These are phyloP conservation scores for Muscicapa adusta DNA, from an alignment of 2,113 vertebrate genomes.

Conservation along the genomic window DNA sequence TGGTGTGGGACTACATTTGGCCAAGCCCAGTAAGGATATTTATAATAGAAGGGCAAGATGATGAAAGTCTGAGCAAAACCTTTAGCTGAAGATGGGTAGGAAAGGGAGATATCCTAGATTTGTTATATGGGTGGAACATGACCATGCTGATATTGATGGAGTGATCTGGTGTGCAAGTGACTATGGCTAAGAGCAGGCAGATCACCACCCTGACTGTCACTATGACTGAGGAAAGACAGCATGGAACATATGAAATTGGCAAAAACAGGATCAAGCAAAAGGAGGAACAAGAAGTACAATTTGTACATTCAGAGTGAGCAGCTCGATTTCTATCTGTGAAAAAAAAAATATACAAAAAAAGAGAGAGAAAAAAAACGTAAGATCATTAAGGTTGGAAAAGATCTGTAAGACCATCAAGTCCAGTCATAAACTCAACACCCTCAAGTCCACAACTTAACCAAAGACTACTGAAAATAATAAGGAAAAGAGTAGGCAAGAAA, in stretches of 20 bases:
- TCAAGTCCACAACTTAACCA: not conserved
- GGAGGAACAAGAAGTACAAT: not conserved
- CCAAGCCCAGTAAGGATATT: not conserved
- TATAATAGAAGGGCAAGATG: not conserved
- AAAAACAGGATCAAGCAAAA: not conserved
- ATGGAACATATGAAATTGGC: not conserved
- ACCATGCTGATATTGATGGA: fast-evolving
- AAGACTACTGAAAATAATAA: not conserved
- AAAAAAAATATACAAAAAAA: not conserved
- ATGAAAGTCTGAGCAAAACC: not conserved
- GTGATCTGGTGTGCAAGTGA: not conserved
- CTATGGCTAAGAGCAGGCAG: not conserved
- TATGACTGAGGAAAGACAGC: not conserved
- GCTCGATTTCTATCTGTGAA: not conserved
- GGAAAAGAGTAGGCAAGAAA: not conserved
- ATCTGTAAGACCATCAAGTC: not conserved
- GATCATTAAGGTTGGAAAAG: not conserved
- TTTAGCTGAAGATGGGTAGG: not conserved
- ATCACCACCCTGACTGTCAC: not conserved
- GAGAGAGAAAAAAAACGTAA: not conserved
- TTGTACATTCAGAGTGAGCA: not conserved
- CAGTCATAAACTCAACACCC: not conserved
- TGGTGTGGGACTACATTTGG: not conserved
- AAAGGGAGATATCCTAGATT: not conserved
- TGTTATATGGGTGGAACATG: not conserved